Percentiles rank a stretch among this genome's conserved stretches.
These are phyloP conservation scores for Eupithecia tripunctaria DNA, from an alignment of 2,888 invertebrate species.

Conservation along the genomic window DNA sequence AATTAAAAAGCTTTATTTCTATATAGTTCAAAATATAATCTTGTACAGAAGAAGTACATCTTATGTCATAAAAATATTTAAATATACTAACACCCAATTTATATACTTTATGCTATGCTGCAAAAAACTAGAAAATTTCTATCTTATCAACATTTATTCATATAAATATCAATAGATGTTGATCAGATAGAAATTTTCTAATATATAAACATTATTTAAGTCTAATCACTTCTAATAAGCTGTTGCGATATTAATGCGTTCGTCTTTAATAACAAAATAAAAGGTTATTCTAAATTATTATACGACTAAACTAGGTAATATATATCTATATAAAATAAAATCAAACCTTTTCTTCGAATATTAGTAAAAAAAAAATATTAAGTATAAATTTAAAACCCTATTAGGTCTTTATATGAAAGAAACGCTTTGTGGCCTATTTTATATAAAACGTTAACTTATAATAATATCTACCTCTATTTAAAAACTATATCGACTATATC, in stretches of 20 bases:
- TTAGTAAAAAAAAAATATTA: neutral
- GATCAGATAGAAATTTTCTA: neutral
- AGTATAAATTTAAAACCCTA: neutral
- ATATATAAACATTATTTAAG: no score
- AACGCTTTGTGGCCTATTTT: neutral
- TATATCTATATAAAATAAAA: no score
- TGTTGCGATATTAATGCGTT: neutral
- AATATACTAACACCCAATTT: neutral
- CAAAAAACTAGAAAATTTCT: neutral
- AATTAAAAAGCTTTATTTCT: neutral
- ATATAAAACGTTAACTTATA: neutral
- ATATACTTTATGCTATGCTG: no score
- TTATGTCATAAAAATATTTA: neutral
- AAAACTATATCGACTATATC: neutral
- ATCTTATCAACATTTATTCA: no score
- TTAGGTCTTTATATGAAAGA: neutral
- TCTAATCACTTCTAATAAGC: neutral
- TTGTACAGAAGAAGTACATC: neutral
- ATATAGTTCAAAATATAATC: neutral
- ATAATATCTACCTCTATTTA: neutral
- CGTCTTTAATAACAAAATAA: neutral
- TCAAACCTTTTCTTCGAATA: neutral
- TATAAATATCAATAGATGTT: no score
- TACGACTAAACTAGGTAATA: neutral
- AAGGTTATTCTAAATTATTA: neutral